These are phyloP conservation scores for Umimayanthus kanabou DNA, from an alignment of 92 coral and sea anemone genomes.

Conservation along the genomic window DNA sequence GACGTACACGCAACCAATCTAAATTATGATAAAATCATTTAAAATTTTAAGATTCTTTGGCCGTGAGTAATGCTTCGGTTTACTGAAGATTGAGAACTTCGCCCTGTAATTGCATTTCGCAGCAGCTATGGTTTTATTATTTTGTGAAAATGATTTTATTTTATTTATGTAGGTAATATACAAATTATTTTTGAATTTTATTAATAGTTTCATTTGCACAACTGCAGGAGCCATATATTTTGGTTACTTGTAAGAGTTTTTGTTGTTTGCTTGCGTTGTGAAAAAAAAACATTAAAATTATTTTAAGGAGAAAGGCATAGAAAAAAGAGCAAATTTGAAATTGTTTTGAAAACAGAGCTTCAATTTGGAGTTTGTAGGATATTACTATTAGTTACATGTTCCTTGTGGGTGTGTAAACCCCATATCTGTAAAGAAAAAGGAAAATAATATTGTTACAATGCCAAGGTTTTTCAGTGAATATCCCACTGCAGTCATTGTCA, in stretches of 20 bases:
- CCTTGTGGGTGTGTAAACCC: slow-evolving; percentile 21
- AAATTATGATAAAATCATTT: not conserved
- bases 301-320: not conserved
- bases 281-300: not conserved
- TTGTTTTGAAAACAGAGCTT: not conserved
- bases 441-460: not conserved
- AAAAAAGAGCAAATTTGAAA: not conserved
- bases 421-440: not conserved
- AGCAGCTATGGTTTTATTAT: not conserved
- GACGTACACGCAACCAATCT: not conserved
- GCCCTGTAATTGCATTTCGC: not conserved
- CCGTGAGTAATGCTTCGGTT: not conserved
- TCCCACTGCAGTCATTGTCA: not conserved
- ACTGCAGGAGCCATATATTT: not conserved
- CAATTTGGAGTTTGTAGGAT: slow-evolving; percentile 1
- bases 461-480: not conserved
- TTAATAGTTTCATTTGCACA: not conserved
- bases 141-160: too few species aligned
- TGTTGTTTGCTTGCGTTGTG: not conserved
- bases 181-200: not conserved
- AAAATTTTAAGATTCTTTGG: not conserved
- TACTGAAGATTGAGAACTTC: too few species aligned
- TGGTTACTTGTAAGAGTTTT: not conserved
- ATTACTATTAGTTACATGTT: slow-evolving; percentile 26
- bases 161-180: not conserved